Evolutionary conservation across 2,113 vertebrate genomes (phyloP), one percentile per base, ranked within the genome.

Genomic region (Pollimyrus isidori): DNA sequence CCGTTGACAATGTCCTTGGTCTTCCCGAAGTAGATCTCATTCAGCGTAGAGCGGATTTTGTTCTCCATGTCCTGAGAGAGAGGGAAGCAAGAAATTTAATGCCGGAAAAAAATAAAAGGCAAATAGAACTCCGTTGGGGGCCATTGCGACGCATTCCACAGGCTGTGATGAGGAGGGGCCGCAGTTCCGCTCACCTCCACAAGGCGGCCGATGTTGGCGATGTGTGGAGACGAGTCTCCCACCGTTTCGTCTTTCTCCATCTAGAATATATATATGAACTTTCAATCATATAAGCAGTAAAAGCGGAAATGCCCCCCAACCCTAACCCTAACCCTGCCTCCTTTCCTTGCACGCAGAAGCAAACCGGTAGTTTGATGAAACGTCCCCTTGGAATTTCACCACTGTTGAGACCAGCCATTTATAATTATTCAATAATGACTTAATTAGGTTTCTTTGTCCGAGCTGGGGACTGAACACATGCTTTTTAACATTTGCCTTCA

Each of bases 1-100:
- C 98, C 98, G 7, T 99, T 99, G 91, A 99, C 98, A 9, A 99
- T 99, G 94, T 99, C 98, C 97, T 99, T 99, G 91, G 98, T 99
- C 93, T 99, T 99, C 86, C 98, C 97, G 93, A 99, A 99, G 95
- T 99, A 99, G 94, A 99, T 99, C 96, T 99, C 98, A 23, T 99
- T 99, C 96, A 99, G 97, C 35, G 98, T 99, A 96, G 98, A 99
- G 94, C 98, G 97, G 95, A 99, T 99, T 96, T 99, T 99, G 94
- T 99, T 99, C 95, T 99, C 98, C 98, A 99, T 99, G 90, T 99
- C 98, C 98, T 99, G 91, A 35, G 91, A 91, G 82, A 49, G 76
- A 65, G 3, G 13, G 23, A 13, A 53, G 46, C 19, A 15, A 19
- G n/a, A 30, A 62, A 49, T 13, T 87, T 56, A 87, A 87, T 56